Base-by-base conservation (phyloP, 2,797 vertebrate genomes). In the Microcaecilia unicolor region DNA sequence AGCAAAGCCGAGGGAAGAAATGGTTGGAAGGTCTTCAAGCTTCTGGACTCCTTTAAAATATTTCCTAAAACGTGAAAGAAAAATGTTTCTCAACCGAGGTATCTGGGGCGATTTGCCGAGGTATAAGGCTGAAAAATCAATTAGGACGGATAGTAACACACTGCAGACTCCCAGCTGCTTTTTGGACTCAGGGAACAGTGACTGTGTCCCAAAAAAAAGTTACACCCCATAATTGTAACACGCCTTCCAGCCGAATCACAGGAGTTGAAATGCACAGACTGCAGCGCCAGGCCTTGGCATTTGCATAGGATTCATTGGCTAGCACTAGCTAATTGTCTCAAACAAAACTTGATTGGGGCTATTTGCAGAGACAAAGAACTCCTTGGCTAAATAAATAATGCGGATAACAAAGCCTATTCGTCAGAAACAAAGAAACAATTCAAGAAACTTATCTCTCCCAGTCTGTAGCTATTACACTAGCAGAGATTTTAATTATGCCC, bases 291-390 rank as follows among this genome's bases (percentile, higher is more conserved):
- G 67, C 65, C 55, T 31, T 66, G 33, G 57, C 67, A 89, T 93
- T 93, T 90, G 84, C 90, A 91, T 89, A 86, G 74, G 79, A 83
- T 76, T 83, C 87, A 77, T 80, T 84, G 84, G 87, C 76, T 78
- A 68, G 73, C 78, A 80, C 75, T 69, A 77, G 81, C 88, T 93
- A 90, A 93, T 89, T 86, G 85, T 86, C 82, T 83, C 76, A 79
- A 78, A 87, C 85, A 88, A 84, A 86, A 81, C 86, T 85, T 89
- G 88, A 90, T 89, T 87, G 86, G 87, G 85, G 84, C 79, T 89
- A 91, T 93, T 90, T 87, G 84, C 80, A 76, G 85, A 90, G 80
- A 96, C 92, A 97, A 96, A 96, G 90, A 72, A 79, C 76, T 82
- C 88, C 87, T 86, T 83, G 88, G 89, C 80, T 85, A 52, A 80